A percentile compares a stretch with the other conserved stretches of the same genome.
Evolutionary conservation across 1,140 invertebrate genomes (phyloP).

Genomic region (Tetragnatha versicolor): DNA sequence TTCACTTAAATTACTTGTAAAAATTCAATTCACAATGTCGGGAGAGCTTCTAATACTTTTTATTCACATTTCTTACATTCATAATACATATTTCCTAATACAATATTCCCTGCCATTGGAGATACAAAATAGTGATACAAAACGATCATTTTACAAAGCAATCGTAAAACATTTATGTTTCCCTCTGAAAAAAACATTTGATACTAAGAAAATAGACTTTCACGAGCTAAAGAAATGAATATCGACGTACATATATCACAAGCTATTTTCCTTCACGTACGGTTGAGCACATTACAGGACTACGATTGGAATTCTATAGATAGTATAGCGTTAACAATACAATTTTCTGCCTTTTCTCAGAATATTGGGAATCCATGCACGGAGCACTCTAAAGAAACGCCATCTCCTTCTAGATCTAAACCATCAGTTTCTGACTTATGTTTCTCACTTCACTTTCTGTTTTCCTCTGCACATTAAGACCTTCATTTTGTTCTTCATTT

Average conservation of each 20-base stretch:
- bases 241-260: slow-evolving; percentile 3
- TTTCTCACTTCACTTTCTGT: slow-evolving; percentile 14
- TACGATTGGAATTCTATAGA: slow-evolving; percentile 26
- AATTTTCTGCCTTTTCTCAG: slow-evolving; percentile 16
- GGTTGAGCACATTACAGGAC: slow-evolving; percentile 3
- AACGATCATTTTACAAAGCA: too few relatives aligned
- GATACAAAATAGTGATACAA: too few relatives aligned
- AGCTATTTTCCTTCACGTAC: slow-evolving; percentile 1
- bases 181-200: not conserved
- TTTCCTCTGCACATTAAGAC: slow-evolving; percentile 11
- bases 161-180: too few relatives aligned
- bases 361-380: slow-evolving; percentile 34
- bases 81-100: too few relatives aligned
- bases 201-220: not conserved
- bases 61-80: too few relatives aligned
- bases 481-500: slow-evolving; percentile 4
- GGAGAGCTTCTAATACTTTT: too few relatives aligned
- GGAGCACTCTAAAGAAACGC: slow-evolving; percentile 21
- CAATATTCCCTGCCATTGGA: too few relatives aligned
- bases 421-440: slow-evolving; percentile 30
- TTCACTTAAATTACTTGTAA: too few relatives aligned
- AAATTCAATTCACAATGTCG: too few relatives aligned
- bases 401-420: slow-evolving; percentile 21
- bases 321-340: slow-evolving; percentile 29
- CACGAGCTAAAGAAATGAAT: slow-evolving; percentile 5